Conservation (phyloP, 2,888 invertebrate genomes). For the Drosophila demipolita region DNA sequence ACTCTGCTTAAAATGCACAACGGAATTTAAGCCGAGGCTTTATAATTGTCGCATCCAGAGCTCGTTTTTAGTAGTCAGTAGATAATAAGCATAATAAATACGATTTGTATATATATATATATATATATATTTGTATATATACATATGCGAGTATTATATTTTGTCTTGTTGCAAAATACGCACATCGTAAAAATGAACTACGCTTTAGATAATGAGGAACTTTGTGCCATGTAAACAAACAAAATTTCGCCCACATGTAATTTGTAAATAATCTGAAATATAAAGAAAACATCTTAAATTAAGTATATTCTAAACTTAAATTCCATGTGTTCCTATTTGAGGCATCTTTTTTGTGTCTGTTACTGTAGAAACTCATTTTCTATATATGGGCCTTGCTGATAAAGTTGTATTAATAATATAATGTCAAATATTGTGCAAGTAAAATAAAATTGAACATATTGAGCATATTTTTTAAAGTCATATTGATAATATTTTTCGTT, state of each 20-base stretch:
- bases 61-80: conserved; percentile 45
- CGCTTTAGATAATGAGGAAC: conserved; percentile 42
- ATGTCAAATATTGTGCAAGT: background rate
- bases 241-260: conserved; percentile 15
- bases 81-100: conserved; percentile 49
- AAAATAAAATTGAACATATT: background rate
- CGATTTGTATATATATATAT: conserved; percentile 5
- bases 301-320: no score
- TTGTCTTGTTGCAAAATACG: conserved; percentile 25
- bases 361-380: background rate
- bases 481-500: background rate
- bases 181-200: conserved; percentile 55
- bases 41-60: conserved; percentile 59
- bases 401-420: background rate
- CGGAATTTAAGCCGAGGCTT: conserved; percentile 52
- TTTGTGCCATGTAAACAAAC: conserved; percentile 16
- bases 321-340: background rate
- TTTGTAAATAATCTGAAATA: background rate
- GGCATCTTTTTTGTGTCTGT: background rate
- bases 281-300: background rate
- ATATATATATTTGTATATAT: conserved; percentile 14
- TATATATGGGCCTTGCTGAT: background rate
- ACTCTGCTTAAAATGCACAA: conserved; percentile 35
- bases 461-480: background rate
- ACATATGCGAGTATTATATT: conserved; percentile 29